These are phyloP conservation scores for Atrina japonica DNA, from an alignment of 2,888 invertebrate species.

Conservation along the genomic window DNA sequence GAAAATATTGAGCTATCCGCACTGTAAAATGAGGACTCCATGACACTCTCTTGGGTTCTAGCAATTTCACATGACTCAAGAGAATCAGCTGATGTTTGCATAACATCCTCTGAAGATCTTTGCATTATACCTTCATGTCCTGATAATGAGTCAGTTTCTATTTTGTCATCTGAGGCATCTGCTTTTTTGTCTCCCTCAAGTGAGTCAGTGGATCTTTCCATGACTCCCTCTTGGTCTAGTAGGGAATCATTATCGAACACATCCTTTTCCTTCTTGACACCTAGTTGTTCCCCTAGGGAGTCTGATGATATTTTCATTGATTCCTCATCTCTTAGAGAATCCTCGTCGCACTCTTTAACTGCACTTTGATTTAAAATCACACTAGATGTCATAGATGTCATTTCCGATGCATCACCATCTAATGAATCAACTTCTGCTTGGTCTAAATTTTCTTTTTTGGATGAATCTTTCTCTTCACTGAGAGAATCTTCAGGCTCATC, in stretches of 20 bases:
- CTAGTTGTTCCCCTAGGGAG: constrained; percentile 42
- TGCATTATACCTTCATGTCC: constrained; percentile 60
- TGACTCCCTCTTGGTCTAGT: constrained; percentile 57
- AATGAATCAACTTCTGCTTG: constrained; percentile 72
- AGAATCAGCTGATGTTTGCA: constrained; percentile 70
- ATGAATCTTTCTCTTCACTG: constrained; percentile 64
- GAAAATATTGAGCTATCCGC: constrained; percentile 73
- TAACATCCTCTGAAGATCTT: constrained; percentile 32
- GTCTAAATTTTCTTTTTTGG: constrained; percentile 58
- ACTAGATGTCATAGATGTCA: constrained; percentile 74
- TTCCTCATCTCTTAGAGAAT: constrained; percentile 65
- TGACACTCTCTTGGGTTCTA: constrained; percentile 53
- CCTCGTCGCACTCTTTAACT: constrained; percentile 65
- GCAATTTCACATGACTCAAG: constrained; percentile 50
- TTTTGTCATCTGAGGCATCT: constrained; percentile 20
- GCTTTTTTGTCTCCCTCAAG: constrained; percentile 63
- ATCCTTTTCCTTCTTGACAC: constrained; percentile 49
- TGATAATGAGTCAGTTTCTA: constrained; percentile 62
- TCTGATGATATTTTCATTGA: constrained; percentile 46
- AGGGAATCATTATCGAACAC: constrained; percentile 63
- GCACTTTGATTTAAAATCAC: constrained; percentile 59
- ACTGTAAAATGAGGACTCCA: constrained; percentile 69
- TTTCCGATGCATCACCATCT: constrained; percentile 71
- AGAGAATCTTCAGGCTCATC: constrained; percentile 73
- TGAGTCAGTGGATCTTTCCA: constrained; percentile 74